Evolutionary conservation across 2,797 vertebrate genomes (phyloP), one percentile per base, ranked within the genome.

Genomic region (Malacoraja senta): DNA sequence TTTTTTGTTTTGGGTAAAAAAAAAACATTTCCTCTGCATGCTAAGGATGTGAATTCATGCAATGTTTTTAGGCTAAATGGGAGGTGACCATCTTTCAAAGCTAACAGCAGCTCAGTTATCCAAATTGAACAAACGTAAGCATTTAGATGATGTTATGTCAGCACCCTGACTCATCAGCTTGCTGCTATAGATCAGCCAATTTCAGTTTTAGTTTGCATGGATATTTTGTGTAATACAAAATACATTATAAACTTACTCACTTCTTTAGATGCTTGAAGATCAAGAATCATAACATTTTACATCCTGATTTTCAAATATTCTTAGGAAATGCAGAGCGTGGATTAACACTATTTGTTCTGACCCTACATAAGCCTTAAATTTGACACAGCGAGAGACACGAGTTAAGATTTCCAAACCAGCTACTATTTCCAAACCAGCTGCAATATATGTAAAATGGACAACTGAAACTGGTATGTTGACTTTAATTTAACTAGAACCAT

Each of bases 61-160:
- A 92, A 92, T 26, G 72, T 92, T 29, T 74, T 12, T 76, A 71
- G 38, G 38, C 38, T 76, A 92, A 76, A 8, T 91, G 12, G 71
- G 44, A 38, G 4, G 24, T 29, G 15, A 38, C 21, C 71, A 44
- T 4, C 1, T 74, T 44, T 74, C 90, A 91, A 17, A 12, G 68
- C 71, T 76, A n/a, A 76, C 90, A 44, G 71, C 71, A 76, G 38
- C 24, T 91, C 71, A 92, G 72, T 76, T 74, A 92, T 53, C 35
- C 19, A 44, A 92, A 92, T n/a, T 92, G 38, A 38, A 92, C 71
- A 92, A 76, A 92, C 90, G 71, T 92, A 38, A 92, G 90, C 90
- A 76, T 92, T 91, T 92, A 92, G 90, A 92, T 74, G 71, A 92
- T 7, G 68, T 29, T 58, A 76, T 9, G 21, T 38, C 90, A 92